phyloP scores from a whole-genome alignment of 2,797 vertebrate genomes.

The Melanotaenia parkinsoni region DNA sequence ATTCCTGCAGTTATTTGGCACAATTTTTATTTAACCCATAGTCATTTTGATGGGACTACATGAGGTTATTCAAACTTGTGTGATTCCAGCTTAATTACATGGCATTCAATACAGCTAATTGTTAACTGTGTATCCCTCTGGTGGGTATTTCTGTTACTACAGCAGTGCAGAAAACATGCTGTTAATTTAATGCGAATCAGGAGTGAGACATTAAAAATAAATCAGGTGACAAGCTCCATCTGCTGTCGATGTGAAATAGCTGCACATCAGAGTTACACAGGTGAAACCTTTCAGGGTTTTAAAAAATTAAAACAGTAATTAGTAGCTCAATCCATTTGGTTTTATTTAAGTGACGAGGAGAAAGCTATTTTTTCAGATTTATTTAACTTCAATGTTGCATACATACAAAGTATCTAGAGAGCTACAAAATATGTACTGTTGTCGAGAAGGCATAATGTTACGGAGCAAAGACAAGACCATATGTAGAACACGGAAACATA shows the following conservation, averaged over 20 bases:
- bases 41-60: neutral
- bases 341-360: conserved; percentile 26
- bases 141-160: conserved; percentile 42
- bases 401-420: conserved; percentile 99
- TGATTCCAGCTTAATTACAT: neutral
- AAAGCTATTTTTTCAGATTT: conserved; percentile 85
- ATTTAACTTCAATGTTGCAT: conserved; percentile 99
- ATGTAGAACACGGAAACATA: conserved; percentile 96
- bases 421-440: conserved; percentile 99
- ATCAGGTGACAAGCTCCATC: conserved; percentile 38
- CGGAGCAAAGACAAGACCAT: conserved; percentile 98
- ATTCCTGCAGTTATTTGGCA: neutral
- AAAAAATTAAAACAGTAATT: no score
- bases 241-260: conserved; percentile 41
- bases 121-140: conserved; percentile 58
- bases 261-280: conserved; percentile 16
- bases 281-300: neutral
- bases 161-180: neutral
- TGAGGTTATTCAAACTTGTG: neutral
- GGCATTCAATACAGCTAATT: neutral
- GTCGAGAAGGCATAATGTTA: conserved; percentile 99
- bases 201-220: neutral
- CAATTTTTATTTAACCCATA: neutral
- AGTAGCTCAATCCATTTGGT: neutral
- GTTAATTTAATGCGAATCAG: neutral